These are phyloP conservation scores for Erebia ligea DNA, from an alignment of 2,888 invertebrate genomes.

Conservation along the genomic window DNA sequence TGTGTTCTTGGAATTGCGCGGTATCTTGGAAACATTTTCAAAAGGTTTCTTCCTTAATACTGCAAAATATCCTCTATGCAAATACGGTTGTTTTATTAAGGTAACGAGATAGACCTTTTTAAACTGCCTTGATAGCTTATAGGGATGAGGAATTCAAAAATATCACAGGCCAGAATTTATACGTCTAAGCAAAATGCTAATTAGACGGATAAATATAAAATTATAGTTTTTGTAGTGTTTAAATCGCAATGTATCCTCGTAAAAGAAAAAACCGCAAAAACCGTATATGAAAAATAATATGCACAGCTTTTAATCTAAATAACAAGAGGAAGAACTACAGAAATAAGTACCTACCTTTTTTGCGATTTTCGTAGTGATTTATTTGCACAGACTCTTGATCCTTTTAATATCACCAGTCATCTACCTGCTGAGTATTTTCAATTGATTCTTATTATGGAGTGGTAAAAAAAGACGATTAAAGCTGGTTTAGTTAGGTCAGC, in stretches of 20 bases:
- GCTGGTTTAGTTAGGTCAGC: background rate
- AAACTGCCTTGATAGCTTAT: background rate
- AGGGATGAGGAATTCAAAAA: background rate
- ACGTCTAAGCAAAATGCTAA: background rate
- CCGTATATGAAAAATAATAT: background rate
- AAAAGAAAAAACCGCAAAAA: background rate
- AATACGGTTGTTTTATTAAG: constrained; percentile 20
- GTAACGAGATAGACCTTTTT: background rate
- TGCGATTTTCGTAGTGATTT: background rate
- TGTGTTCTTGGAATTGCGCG: constrained; percentile 37
- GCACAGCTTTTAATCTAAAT: background rate
- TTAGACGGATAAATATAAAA: too few species aligned
- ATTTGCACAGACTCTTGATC: background rate
- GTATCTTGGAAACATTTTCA: constrained; percentile 13
- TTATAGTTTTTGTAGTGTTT: too few species aligned
- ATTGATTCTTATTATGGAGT: background rate
- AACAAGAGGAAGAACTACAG: background rate
- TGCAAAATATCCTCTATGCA: constrained; percentile 11
- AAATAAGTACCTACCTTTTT: background rate
- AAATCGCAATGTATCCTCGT: too few species aligned
- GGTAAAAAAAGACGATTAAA: constrained; percentile 1
- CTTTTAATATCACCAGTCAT: background rate
- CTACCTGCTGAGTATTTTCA: background rate
- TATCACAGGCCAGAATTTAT: background rate
- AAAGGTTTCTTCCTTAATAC: constrained; percentile 18